Evolutionary conservation across 2,888 invertebrate genomes (phyloP), one percentile per base, ranked within the genome.

Genomic region (Tiliacea aurago): DNA sequence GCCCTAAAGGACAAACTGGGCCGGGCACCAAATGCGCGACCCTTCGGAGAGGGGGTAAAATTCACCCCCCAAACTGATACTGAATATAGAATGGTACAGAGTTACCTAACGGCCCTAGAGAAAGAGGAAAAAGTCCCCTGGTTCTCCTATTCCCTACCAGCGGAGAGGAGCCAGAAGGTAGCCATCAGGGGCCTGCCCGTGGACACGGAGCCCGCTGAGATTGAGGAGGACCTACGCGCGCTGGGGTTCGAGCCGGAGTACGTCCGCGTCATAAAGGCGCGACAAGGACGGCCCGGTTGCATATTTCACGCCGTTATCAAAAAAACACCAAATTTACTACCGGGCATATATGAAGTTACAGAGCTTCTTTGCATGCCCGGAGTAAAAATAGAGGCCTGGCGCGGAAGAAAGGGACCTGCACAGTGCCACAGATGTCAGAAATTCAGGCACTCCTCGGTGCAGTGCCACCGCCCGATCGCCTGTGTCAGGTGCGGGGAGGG

Each of bases 111-210:
- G n/a, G n/a, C n/a, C n/a, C n/a, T n/a, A n/a, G n/a, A n/a, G n/a
- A n/a, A n/a, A n/a, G n/a, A n/a, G n/a, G n/a, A n/a, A n/a, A n/a
- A n/a, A n/a, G n/a, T n/a, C n/a, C 78, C 85, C 0, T 51, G 51
- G 53, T 53, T 53, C 0, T 53, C 53, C 0, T 53, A 53, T 5
- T 53, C 53, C 1, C n/a, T 53, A 0, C n/a, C 53, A 10, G 49
- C 49, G 20, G 49, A 49, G 4, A 49, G 49, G 10, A 49, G 49
- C 49, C 20, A 4, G 0, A 53, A 53, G n/a, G n/a, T 51, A 11
- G 51, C 51, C n/a, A 64, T 70, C 4, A 33, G 84, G 13, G 81
- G 86, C 2, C 81, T 86, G 0, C 86, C 85, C 0, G 73, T 41
- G 0, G 83, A 84, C 53, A 85, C 86, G 0, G 33, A 33, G 3